Conservation (phyloP, 1,140 invertebrate genomes). For the Heliothis virescens region DNA sequence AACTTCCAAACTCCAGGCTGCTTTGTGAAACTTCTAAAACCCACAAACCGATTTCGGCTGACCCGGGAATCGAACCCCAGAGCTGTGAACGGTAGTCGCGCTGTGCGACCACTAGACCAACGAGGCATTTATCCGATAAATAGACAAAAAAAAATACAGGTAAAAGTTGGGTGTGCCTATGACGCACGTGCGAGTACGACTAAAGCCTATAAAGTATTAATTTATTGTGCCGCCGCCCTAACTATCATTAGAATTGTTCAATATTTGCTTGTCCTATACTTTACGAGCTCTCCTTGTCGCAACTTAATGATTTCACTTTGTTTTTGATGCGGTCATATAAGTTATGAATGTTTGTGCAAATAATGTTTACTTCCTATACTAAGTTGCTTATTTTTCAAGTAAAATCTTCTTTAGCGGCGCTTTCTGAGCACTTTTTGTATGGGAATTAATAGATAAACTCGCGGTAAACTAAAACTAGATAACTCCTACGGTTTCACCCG, state of each 20-base stretch:
- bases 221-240: constrained; percentile 45
- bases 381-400: too few species aligned
- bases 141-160: constrained; percentile 35
- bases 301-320: constrained; percentile 17
- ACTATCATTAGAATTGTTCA: constrained; percentile 49
- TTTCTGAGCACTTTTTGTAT: too few species aligned
- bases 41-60: too few species aligned
- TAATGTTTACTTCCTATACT: neutral
- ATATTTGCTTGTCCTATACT: constrained; percentile 41
- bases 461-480: too few species aligned
- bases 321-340: neutral
- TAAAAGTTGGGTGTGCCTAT: constrained; percentile 36
- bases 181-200: constrained; percentile 38
- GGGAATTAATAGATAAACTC: too few species aligned
- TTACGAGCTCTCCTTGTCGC: constrained; percentile 8
- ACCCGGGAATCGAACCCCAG: too few species aligned
- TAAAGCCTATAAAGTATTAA: constrained; percentile 46
- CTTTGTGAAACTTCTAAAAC: too few species aligned
- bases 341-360: neutral
- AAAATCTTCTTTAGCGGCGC: too few species aligned
- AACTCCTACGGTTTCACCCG: too few species aligned
- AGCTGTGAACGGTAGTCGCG: too few species aligned
- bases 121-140: constrained; percentile 37
- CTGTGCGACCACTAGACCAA: too few species aligned
- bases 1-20: too few species aligned